phyloP scores from a whole-genome alignment of 1,140 invertebrate species.

The Drosophila varians region DNA sequence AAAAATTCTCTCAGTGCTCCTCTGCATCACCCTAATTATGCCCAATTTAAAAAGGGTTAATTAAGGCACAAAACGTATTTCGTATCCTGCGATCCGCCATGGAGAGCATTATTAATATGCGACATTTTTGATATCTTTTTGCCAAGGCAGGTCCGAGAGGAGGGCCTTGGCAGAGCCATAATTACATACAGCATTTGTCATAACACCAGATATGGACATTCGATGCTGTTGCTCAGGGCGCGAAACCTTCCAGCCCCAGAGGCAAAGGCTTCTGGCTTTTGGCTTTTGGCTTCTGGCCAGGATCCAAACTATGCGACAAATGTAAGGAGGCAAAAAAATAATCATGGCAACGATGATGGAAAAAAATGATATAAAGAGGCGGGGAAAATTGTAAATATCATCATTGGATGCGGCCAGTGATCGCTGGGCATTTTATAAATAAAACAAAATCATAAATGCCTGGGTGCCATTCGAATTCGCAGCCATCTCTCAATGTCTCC shows the following conservation, averaged over 20 bases:
- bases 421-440: conserved; percentile 76
- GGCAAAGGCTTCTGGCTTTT: conserved; percentile 29
- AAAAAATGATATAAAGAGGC: conserved; percentile 36
- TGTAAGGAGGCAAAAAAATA: conserved; percentile 53
- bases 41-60: conserved; percentile 83
- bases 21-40: conserved; percentile 67
- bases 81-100: conserved; percentile 34
- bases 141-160: conserved; percentile 14
- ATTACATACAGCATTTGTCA: conserved; percentile 83
- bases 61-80: conserved; percentile 79
- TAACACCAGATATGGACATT: conserved; percentile 83
- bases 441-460: conserved; percentile 82
- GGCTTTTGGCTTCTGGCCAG: conserved; percentile 17
- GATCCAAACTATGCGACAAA: conserved; percentile 72
- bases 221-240: conserved; percentile 51
- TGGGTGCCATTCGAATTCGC: conserved; percentile 45
- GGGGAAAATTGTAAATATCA: conserved; percentile 76
- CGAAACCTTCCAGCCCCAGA: conserved; percentile 46
- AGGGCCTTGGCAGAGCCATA: conserved; percentile 41
- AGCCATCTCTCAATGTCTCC: conserved; percentile 13
- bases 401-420: conserved; percentile 47
- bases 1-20: conserved; percentile 37
- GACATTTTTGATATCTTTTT: conserved; percentile 81
- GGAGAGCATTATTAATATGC: conserved; percentile 79
- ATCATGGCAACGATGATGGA: not conserved